Evolutionary conservation across 2,888 invertebrate genomes (phyloP).

Genomic region (Cantharis nigra): DNA sequence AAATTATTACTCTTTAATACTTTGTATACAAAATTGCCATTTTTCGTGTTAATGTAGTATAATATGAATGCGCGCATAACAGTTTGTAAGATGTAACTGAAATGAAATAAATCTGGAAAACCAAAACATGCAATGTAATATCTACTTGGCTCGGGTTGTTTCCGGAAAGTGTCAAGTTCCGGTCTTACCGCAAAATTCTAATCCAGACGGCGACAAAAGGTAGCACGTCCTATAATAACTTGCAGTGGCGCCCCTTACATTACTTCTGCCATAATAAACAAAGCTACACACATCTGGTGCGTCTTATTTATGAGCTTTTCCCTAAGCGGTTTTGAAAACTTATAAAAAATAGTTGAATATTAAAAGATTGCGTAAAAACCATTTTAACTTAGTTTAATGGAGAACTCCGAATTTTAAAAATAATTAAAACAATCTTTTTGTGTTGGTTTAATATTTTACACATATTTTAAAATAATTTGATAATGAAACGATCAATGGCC

Average conservation of each 20-base stretch:
- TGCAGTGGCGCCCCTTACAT: constrained; percentile 32
- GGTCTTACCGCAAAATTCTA: constrained; percentile 39
- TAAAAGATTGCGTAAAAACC: not conserved
- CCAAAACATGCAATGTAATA: constrained; percentile 34
- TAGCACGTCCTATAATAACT: constrained; percentile 32
- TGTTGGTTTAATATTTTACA: too few relatives aligned
- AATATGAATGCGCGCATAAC: not conserved
- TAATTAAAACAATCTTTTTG: not conserved
- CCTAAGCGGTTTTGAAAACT: constrained; percentile 27
- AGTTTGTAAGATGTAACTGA: not conserved
- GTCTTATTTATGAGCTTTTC: constrained; percentile 31
- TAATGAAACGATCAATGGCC: too few relatives aligned
- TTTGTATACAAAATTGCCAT: not conserved
- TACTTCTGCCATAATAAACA: constrained; percentile 32
- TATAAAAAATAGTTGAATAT: constrained; percentile 14
- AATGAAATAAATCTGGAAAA: constrained; percentile 17
- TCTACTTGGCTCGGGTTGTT: constrained; percentile 33
- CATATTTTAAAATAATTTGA: too few relatives aligned
- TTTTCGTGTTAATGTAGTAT: not conserved
- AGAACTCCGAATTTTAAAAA: not conserved
- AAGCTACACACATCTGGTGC: constrained; percentile 31
- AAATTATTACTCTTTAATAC: not conserved
- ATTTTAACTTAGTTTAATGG: not conserved
- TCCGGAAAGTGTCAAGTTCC: constrained; percentile 40
- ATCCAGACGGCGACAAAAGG: constrained; percentile 34